These are phyloP conservation scores for Zeuzera pyrina DNA, from an alignment of 2,888 invertebrate genomes.

Conservation along the genomic window DNA sequence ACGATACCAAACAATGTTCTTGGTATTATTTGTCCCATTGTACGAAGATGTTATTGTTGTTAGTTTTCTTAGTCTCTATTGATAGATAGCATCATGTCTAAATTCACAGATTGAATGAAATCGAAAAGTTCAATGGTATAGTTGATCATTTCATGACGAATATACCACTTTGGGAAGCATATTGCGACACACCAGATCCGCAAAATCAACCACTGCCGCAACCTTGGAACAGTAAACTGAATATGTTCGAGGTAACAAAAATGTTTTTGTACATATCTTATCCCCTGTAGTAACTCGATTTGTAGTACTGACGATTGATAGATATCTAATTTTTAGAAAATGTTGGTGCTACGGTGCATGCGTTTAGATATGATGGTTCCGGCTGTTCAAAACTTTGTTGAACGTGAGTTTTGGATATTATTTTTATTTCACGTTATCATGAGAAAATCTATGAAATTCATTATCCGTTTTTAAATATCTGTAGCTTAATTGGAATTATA, in stretches of 20 bases:
- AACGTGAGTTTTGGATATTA: constrained; percentile 44
- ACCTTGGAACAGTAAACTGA: constrained; percentile 77
- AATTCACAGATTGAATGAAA: constrained; percentile 50
- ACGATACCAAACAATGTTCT: too few relatives aligned
- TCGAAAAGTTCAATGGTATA: constrained; percentile 72
- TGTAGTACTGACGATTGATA: not conserved
- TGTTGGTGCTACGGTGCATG: constrained; percentile 85
- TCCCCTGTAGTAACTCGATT: too few relatives aligned
- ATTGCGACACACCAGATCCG: constrained; percentile 84
- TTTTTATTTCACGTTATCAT: too few relatives aligned
- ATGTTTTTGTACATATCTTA: too few relatives aligned
- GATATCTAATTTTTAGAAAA: constrained; percentile 65
- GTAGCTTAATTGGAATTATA: too few relatives aligned
- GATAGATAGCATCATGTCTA: not conserved
- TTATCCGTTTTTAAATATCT: too few relatives aligned
- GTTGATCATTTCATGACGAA: constrained; percentile 75
- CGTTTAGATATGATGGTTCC: constrained; percentile 91
- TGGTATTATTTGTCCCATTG: too few relatives aligned
- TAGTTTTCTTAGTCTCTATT: not conserved
- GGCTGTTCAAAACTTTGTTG: constrained; percentile 80
- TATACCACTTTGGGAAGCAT: constrained; percentile 77
- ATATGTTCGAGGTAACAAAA: constrained; percentile 73
- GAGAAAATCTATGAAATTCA: too few relatives aligned
- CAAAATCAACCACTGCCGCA: constrained; percentile 78
- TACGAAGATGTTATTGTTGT: too few relatives aligned